Evolutionary conservation across 2,888 invertebrate genomes (phyloP).

Genomic region (Temnothorax unifasciatus): DNA sequence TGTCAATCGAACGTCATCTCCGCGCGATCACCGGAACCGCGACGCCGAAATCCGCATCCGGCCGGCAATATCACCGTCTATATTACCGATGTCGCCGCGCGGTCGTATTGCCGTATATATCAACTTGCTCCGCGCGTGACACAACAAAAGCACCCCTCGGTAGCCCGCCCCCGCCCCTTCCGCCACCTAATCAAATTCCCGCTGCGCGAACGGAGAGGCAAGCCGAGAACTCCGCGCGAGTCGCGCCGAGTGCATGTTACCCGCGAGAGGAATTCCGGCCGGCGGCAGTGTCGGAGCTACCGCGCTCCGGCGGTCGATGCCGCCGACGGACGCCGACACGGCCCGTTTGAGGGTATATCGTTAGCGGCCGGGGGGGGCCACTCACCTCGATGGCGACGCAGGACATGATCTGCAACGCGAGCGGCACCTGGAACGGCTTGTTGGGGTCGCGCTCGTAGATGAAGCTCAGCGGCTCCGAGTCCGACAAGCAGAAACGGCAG

Average conservation of each 20-base stretch:
- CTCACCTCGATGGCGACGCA: constrained; percentile 93
- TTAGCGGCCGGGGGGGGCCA: constrained; percentile 32
- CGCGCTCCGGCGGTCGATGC: constrained; percentile 56
- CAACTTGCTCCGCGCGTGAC: neutral
- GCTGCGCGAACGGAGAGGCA: neutral
- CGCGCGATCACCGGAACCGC: neutral
- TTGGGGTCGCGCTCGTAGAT: constrained; percentile 89
- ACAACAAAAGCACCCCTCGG: constrained; percentile 4
- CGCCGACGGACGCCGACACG: neutral
- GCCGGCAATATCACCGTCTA: neutral
- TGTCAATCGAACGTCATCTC: constrained; percentile 8
- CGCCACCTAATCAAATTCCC: neutral
- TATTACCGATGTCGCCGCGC: neutral
- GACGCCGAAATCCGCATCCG: neutral
- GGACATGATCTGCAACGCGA: constrained; percentile 92
- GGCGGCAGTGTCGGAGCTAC: no score
- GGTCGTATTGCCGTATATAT: no score
- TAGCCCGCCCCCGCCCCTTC: neutral
- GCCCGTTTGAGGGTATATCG: constrained; percentile 16
- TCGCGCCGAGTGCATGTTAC: neutral
- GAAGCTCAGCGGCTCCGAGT: constrained; percentile 89
- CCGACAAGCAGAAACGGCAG: constrained; percentile 92
- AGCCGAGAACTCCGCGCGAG: neutral
- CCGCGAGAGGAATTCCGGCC: neutral
- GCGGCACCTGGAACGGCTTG: constrained; percentile 89